phyloP scores from a whole-genome alignment of 2,888 invertebrate genomes.

The Ichneumoninae sp. region DNA sequence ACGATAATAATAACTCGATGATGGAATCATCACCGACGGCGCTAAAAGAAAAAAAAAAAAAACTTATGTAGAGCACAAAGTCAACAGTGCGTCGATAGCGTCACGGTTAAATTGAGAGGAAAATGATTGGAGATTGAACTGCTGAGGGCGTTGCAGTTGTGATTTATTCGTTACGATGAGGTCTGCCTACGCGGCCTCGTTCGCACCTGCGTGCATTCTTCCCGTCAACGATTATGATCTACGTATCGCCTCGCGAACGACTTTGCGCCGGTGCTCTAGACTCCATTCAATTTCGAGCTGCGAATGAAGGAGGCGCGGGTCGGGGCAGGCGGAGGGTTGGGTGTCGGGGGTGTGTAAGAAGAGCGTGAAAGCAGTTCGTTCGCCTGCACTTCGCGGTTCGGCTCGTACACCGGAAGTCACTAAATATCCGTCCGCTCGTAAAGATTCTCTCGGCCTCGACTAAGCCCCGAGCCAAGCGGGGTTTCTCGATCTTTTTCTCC shows the following conservation, averaged over 20 bases:
- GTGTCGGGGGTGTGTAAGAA: neutral
- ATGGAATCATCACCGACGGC: neutral
- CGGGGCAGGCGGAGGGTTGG: neutral
- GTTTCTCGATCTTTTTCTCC: neutral
- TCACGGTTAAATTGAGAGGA: neutral
- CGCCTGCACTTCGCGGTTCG: constrained; percentile 34
- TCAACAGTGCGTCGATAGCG: neutral
- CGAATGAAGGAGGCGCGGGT: neutral
- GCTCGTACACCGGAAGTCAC: constrained; percentile 62
- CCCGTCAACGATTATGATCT: constrained; percentile 75
- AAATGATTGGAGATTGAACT: constrained; percentile 17
- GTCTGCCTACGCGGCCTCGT: constrained; percentile 73
- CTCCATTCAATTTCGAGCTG: constrained; percentile 72
- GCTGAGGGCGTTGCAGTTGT: constrained; percentile 53
- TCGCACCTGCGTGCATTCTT: constrained; percentile 78
- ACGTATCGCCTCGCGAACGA: constrained; percentile 57
- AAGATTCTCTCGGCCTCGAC: constrained; percentile 39
- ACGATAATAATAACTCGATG: neutral
- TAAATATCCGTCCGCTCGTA: constrained; percentile 60
- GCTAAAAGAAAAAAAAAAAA: neutral
- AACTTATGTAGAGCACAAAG: neutral
- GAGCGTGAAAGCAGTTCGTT: constrained; percentile 44
- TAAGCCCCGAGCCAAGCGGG: neutral
- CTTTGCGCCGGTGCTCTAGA: constrained; percentile 24
- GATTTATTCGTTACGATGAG: constrained; percentile 67